Conservation (phyloP, 2,888 invertebrate genomes). For the Ellobium chinense region DNA sequence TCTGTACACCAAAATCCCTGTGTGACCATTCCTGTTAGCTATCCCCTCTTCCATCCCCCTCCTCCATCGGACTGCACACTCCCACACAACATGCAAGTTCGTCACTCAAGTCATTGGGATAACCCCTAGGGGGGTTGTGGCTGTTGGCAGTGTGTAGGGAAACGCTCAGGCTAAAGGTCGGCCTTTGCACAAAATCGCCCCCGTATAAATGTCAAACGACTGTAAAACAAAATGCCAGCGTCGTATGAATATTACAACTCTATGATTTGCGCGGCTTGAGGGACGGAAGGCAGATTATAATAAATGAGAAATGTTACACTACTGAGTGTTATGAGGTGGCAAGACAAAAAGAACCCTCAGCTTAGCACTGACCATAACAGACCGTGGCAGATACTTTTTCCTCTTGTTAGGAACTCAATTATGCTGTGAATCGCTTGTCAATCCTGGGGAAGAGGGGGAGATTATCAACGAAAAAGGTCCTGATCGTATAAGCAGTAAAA, state of each 20-base stretch:
- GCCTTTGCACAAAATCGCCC: not conserved
- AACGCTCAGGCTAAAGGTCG: not conserved
- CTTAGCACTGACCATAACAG: too few species aligned
- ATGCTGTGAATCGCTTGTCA: too few species aligned
- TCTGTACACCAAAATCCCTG: not conserved
- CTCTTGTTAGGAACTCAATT: too few species aligned
- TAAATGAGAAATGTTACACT: too few species aligned
- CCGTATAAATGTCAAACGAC: not conserved
- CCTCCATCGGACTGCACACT: not conserved
- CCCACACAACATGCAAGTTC: not conserved
- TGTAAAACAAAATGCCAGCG: not conserved
- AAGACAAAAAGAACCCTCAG: too few species aligned
- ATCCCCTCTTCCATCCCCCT: not conserved
- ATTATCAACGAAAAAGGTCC: too few species aligned
- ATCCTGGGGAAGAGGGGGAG: too few species aligned
- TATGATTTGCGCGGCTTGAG: not conserved
- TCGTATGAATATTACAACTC: not conserved
- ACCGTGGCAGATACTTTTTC: too few species aligned
- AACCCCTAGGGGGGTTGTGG: not conserved
- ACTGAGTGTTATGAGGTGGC: too few species aligned
- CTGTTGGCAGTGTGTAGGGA: not conserved
- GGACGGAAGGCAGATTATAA: not conserved
- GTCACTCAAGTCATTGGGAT: not conserved
- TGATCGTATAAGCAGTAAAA: too few species aligned
- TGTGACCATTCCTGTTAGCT: not conserved